A percentile compares a stretch with the other conserved stretches of the same genome.
These are phyloP conservation scores for Labroides dimidiatus DNA, from an alignment of 2,797 vertebrate species.

Conservation along the genomic window DNA sequence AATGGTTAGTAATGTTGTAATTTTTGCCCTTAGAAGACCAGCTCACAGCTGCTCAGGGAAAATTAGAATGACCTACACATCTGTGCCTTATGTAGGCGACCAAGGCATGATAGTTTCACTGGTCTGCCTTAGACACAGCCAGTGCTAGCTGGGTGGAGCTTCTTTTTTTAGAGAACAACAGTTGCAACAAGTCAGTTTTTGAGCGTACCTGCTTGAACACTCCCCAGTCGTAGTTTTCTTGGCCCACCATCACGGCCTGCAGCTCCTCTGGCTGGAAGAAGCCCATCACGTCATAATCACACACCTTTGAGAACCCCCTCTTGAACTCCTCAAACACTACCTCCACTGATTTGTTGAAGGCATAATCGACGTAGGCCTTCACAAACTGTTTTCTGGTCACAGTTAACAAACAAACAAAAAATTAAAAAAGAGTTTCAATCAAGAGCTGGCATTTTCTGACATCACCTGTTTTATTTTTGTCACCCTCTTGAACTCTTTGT, in stretches of 20 bases:
- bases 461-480: background rate
- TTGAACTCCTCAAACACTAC: constrained; percentile 88
- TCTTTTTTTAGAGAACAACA: too few species aligned
- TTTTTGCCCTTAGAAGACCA: too few species aligned
- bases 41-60: too few species aligned
- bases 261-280: constrained; percentile 95
- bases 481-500: background rate
- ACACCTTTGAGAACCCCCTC: constrained; percentile 95
- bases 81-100: too few species aligned
- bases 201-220: constrained; percentile 88
- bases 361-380: constrained; percentile 87
- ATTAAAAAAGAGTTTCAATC: background rate
- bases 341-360: constrained; percentile 91
- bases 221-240: constrained; percentile 94
- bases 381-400: constrained; percentile 87
- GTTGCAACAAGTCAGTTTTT: background rate
- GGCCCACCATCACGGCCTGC: constrained; percentile 92
- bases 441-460: background rate
- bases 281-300: constrained; percentile 88
- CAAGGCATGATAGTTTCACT: too few species aligned
- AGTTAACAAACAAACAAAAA: background rate
- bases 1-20: too few species aligned
- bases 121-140: too few species aligned
- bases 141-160: too few species aligned
- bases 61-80: too few species aligned